phyloP scores from a whole-genome alignment of 2,797 vertebrate species.

The Myoxocephalus aenaeus region DNA sequence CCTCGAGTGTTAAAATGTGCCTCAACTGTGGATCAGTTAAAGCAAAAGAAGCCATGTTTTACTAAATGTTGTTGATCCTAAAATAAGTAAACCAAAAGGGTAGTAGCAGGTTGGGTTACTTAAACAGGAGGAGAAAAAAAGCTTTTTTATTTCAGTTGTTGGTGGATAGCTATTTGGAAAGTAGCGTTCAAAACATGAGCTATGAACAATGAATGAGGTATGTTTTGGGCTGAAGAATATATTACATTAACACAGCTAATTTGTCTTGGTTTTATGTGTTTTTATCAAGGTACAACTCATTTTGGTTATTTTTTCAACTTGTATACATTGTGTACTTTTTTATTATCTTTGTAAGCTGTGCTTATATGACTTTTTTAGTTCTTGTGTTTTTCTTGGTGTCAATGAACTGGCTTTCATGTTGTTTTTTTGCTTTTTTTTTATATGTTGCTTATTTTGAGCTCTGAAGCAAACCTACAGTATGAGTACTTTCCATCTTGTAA shows the following conservation, averaged over 20 bases:
- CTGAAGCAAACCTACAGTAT: slow-evolving; percentile 60
- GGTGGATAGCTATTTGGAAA: slow-evolving; percentile 40
- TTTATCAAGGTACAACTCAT: slow-evolving; percentile 81
- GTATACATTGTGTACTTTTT: slow-evolving; percentile 85
- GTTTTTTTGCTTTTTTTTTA: slow-evolving; percentile 55
- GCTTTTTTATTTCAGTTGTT: slow-evolving; percentile 9
- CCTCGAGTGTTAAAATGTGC: slow-evolving; percentile 50
- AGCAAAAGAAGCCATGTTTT: slow-evolving; percentile 52
- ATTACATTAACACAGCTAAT: slow-evolving; percentile 29
- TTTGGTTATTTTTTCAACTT: slow-evolving; percentile 62
- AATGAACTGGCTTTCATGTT: slow-evolving; percentile 87
- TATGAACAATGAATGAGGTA: slow-evolving; percentile 14
- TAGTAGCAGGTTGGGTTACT: background rate
- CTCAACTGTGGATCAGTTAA: slow-evolving; percentile 72
- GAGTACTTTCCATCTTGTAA: slow-evolving; percentile 68
- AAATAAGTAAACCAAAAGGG: slow-evolving; percentile 26
- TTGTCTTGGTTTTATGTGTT: slow-evolving; percentile 50
- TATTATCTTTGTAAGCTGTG: slow-evolving; percentile 90
- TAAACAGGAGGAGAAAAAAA: slow-evolving; percentile 39
- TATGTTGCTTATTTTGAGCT: slow-evolving; percentile 64
- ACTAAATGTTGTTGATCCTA: slow-evolving; percentile 31
- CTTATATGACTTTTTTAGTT: slow-evolving; percentile 87
- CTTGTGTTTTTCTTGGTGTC: slow-evolving; percentile 76
- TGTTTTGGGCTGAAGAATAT: slow-evolving; percentile 26
- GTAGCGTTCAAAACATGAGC: slow-evolving; percentile 37